phyloP scores from a whole-genome alignment of 2,113 vertebrate species.

The Clarias magur region DNA sequence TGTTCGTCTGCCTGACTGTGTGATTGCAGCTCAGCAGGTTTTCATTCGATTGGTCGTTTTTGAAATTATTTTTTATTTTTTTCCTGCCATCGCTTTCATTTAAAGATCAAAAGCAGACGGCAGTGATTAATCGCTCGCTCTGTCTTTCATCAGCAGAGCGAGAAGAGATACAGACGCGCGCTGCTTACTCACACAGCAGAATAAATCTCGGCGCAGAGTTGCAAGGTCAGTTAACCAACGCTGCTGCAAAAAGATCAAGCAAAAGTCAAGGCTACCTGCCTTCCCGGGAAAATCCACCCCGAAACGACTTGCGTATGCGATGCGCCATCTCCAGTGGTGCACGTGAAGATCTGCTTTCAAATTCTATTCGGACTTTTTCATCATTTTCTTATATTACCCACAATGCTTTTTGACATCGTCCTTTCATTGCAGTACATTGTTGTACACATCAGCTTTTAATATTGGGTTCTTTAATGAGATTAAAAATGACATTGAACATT shows the following conservation, averaged over 20 bases:
- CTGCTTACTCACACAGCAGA: conserved; percentile 59
- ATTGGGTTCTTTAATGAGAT: not conserved
- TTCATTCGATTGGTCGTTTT: conserved; percentile 56
- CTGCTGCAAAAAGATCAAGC: conserved; percentile 6
- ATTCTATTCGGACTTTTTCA: not conserved
- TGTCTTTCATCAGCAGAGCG: conserved; percentile 70
- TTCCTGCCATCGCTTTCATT: conserved; percentile 70
- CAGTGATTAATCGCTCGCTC: conserved; percentile 74
- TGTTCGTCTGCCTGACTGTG: conserved; percentile 37
- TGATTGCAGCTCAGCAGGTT: conserved; percentile 52
- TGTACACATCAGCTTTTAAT: not conserved
- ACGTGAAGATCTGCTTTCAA: not conserved
- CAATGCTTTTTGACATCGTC: not conserved
- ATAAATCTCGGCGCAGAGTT: conserved; percentile 62
- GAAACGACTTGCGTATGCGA: not conserved
- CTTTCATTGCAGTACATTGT: no score
- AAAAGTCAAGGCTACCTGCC: conserved; percentile 34
- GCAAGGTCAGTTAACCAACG: conserved; percentile 39
- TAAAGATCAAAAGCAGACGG: conserved; percentile 76
- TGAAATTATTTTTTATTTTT: conserved; percentile 54
- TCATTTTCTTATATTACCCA: not conserved
- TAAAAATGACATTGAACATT: not conserved
- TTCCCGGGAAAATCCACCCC: conserved; percentile 20
- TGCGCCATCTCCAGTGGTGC: not conserved
- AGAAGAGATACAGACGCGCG: conserved; percentile 58